A percentile compares a stretch with the other conserved stretches of the same genome.
These are phyloP conservation scores for Suricata suricatta DNA, from an alignment of 2,113 vertebrate genomes.

Conservation along the genomic window DNA sequence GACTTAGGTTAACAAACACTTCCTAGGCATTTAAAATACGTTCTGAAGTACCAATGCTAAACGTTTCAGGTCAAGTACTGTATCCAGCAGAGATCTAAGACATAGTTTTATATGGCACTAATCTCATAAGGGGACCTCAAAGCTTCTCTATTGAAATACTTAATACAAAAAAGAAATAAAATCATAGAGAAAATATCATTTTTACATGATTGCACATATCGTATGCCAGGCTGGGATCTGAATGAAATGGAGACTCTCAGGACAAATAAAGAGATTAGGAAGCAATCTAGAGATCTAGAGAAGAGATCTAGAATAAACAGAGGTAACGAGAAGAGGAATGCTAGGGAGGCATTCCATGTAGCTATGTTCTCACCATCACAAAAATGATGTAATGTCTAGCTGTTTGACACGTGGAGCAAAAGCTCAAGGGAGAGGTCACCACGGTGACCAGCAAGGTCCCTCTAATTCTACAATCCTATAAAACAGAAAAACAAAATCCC, in stretches of 20 bases:
- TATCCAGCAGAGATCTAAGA: background rate
- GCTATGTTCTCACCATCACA: background rate
- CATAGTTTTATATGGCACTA: accelerated
- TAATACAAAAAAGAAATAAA: background rate
- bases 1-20: background rate
- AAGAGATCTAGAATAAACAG: background rate
- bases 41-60: background rate
- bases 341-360: background rate
- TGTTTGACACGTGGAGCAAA: background rate
- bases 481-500: background rate
- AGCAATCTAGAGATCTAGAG: too few relatives aligned
- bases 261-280: too few relatives aligned
- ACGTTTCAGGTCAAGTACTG: background rate
- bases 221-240: accelerated
- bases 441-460: background rate
- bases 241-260: too few relatives aligned
- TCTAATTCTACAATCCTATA: background rate
- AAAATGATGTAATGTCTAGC: accelerated
- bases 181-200: too few relatives aligned
- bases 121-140: too few relatives aligned
- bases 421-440: background rate
- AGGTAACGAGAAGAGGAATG: background rate
- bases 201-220: accelerated
- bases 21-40: background rate
- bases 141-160: background rate